Evolutionary conservation across 2,797 vertebrate genomes (phyloP), one percentile per base, ranked within the genome.

Genomic region (Eurystomus glaucurus): DNA sequence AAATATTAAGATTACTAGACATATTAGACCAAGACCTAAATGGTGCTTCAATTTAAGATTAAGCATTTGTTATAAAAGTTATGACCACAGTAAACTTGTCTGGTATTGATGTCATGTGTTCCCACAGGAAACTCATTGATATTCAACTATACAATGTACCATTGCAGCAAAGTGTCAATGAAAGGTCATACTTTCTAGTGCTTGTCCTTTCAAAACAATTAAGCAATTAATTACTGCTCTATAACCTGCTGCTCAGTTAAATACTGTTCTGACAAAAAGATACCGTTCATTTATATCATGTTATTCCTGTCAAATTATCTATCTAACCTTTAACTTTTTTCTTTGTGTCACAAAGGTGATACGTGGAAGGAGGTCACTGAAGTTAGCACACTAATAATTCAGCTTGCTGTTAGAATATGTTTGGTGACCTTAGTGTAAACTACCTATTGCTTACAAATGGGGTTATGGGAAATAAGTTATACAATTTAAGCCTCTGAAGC

Each of bases 121-220:
- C 57, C 84, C 88, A 68, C 8, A 75, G 72, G 41, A 92, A 8
- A 72, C 26, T 14, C 25, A 75, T 1, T 88, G 79, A 78, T 90
- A 93, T 96, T 92, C 90, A 95, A n/a, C 43, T 86, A 50, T 85
- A 94, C 95, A 91, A 90, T 60, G 82, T 85, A 60, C 45, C 14
- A 29, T 77, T 90, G 78, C 35, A 76, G 35, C 4, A 60, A 84
- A 81, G 58, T 81, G 61, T 71, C 90, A 76, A 20, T 39, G 72
- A 77, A 96, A 91, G 77, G 81, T 96, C 77, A 91, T 84, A 50
- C n/a, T 62, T 91, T 81, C 68, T 46, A 84, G 31, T 81, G 52
- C 37, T 58, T 77, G 58, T 96, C 84, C 87, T 95, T 96, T 94
- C 92, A 77, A 97, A 97, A 92, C 89, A 96, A 94, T 93, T 95